phyloP scores from a whole-genome alignment of 2,797 vertebrate genomes.

The Taenioides sp. region DNA sequence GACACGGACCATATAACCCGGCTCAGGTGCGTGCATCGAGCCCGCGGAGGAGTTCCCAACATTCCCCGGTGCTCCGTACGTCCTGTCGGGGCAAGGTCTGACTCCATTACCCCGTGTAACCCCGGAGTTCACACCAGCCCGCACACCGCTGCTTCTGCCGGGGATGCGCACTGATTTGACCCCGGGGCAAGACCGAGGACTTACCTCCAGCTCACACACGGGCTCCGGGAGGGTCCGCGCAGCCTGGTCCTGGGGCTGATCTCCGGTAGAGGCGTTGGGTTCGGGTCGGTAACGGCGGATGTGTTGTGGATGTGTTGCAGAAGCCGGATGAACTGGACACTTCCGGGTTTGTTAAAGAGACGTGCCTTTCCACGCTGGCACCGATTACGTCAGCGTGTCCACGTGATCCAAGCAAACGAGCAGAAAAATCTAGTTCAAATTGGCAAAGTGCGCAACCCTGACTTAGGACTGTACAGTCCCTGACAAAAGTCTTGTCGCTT shows the following conservation, averaged over 20 bases:
- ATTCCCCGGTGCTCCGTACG: background rate
- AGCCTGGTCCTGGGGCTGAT: no score
- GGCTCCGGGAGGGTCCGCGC: background rate
- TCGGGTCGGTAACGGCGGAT: background rate
- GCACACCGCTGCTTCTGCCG: background rate
- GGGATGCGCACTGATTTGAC: background rate
- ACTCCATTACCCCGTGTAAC: background rate
- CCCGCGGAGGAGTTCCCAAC: background rate
- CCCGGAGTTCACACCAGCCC: background rate
- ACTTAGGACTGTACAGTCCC: no score
- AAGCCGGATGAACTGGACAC: conserved; percentile 5
- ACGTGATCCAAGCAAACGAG: background rate
- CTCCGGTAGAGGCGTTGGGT: background rate
- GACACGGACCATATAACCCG: background rate
- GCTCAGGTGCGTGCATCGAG: background rate
- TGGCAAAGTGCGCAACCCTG: background rate
- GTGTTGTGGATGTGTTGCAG: background rate
- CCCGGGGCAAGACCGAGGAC: background rate
- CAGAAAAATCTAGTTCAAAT: background rate
- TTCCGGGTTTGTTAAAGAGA: conserved; percentile 9
- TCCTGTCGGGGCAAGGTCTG: no score
- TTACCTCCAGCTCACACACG: background rate
- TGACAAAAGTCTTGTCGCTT: no score
- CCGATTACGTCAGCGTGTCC: background rate
- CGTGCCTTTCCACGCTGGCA: conserved; percentile 13